Evolutionary conservation across 2,113 vertebrate genomes (phyloP), one percentile per base, ranked within the genome.

Genomic region (Terrapene triunguis): DNA sequence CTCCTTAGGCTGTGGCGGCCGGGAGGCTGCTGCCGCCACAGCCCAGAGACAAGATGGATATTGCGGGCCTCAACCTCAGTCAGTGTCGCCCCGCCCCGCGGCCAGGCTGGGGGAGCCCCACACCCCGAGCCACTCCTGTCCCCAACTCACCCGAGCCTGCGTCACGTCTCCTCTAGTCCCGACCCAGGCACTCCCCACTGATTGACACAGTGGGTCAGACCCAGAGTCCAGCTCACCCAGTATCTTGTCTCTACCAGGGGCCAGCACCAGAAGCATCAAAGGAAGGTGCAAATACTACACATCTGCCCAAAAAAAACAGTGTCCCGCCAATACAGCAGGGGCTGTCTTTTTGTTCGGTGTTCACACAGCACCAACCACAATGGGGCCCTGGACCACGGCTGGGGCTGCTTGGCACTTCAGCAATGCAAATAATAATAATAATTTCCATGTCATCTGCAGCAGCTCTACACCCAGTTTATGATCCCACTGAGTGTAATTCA

Each of bases 31-130:
- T 51, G 42, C 85, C 3, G 14, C 84, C 29, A 25, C 17, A n/a
- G 19, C 53, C 25, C 79, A 32, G 62, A 88, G 6, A 91, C 93
- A 97, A 95, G 90, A 97, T 94, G 95, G 96, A 90, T 89, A 50
- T 89, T 48, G 27, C 57, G 42, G 27, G 29, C 59, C 76, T 17
- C 44, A 81, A 38, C 74, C 13, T 22, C 65, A 27, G 32, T 59
- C 21, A 24, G 35, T 9, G 8, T 27, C 85, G 44, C 44, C 44
- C 44, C 44, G 44, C 44, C 44, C 44, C 44, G 6, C 6, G 2
- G 44, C 44, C 44, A 44, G 44, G 44, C 44, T 2, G 44, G 44
- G 44, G 44, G 2, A 44, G 44, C 44, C 44, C 44, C 44, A 44
- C 44, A 44, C 2, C 44, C 44, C 44, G 6, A 44, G 44, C 44